Evolutionary conservation across 2,797 vertebrate species (phyloP).

Genomic region (Dryobates pubescens): DNA sequence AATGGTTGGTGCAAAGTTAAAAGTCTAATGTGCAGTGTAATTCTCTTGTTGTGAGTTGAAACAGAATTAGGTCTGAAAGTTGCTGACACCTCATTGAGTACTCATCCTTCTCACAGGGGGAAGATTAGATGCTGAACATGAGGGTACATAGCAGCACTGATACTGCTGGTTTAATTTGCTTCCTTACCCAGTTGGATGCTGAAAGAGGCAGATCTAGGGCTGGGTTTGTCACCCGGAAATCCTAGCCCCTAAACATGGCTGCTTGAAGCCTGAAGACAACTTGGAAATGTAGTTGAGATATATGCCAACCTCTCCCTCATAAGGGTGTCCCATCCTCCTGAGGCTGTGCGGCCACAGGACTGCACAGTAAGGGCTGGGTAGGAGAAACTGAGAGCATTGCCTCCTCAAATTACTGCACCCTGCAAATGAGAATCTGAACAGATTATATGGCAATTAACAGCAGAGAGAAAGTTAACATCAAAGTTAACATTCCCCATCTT

Average conservation of each 20-base stretch:
- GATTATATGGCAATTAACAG: not conserved
- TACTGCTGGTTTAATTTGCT: not conserved
- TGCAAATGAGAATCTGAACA: not conserved
- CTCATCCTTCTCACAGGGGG: not conserved
- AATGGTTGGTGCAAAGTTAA: not conserved
- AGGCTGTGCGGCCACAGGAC: not conserved
- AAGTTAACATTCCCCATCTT: not conserved
- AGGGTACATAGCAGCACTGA: not conserved
- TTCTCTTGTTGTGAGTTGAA: not conserved
- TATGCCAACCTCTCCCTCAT: rapidly evolving
- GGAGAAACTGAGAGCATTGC: not conserved
- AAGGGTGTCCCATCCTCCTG: not conserved
- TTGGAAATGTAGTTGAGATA: not conserved
- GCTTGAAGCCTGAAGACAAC: not conserved
- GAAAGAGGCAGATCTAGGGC: not conserved
- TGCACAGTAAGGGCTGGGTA: not conserved
- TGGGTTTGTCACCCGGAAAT: not conserved
- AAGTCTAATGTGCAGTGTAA: not conserved
- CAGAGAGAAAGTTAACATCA: not conserved
- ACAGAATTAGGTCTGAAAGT: not conserved
- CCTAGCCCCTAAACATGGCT: not conserved
- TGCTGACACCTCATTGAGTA: not conserved
- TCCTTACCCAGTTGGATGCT: not conserved
- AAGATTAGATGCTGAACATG: not conserved
- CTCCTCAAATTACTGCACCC: rapidly evolving